phyloP scores from a whole-genome alignment of 53 echinoderm and acorn worm species.

The Paracentrotus lividus region DNA sequence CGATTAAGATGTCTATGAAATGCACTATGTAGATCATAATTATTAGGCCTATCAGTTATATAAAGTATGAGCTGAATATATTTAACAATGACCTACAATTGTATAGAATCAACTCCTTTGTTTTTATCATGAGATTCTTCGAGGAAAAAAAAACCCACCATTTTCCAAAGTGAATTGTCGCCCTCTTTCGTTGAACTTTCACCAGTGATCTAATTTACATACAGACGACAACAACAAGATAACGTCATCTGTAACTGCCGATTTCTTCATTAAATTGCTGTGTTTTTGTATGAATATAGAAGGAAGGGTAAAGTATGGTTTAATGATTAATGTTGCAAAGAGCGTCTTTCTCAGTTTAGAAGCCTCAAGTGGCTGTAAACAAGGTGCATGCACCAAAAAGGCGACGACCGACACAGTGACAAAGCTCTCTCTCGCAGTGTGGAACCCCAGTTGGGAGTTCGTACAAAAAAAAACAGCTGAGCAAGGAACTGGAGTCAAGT shows the following conservation, averaged over 20 bases:
- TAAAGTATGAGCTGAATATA: too few species aligned
- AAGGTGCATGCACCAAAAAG: slow-evolving; percentile 62
- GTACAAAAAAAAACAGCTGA: slow-evolving; percentile 71
- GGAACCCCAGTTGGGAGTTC: not conserved
- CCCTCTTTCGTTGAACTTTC: slow-evolving; percentile 62
- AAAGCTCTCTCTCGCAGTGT: not conserved
- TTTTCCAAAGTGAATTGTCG: slow-evolving; percentile 33
- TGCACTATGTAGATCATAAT: too few species aligned
- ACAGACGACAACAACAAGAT: slow-evolving; percentile 69
- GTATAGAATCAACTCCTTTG: too few species aligned
- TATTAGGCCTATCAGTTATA: too few species aligned
- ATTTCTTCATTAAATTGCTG: slow-evolving; percentile 23
- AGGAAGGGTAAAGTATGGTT: slow-evolving; percentile 37
- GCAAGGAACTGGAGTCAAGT: slow-evolving; percentile 22
- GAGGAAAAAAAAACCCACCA: too few species aligned
- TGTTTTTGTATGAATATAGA: not conserved
- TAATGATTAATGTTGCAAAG: slow-evolving; percentile 18
- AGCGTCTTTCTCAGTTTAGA: slow-evolving; percentile 45
- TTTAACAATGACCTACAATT: too few species aligned
- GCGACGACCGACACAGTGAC: slow-evolving; percentile 23
- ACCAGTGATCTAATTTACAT: slow-evolving; percentile 47
- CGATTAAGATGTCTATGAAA: too few species aligned
- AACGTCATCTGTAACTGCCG: slow-evolving; percentile 46
- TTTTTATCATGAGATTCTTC: too few species aligned
- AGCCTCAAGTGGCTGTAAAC: slow-evolving; percentile 58